Conservation (phyloP, 1,140 invertebrate species). For the Lanistes nyassanus region DNA sequence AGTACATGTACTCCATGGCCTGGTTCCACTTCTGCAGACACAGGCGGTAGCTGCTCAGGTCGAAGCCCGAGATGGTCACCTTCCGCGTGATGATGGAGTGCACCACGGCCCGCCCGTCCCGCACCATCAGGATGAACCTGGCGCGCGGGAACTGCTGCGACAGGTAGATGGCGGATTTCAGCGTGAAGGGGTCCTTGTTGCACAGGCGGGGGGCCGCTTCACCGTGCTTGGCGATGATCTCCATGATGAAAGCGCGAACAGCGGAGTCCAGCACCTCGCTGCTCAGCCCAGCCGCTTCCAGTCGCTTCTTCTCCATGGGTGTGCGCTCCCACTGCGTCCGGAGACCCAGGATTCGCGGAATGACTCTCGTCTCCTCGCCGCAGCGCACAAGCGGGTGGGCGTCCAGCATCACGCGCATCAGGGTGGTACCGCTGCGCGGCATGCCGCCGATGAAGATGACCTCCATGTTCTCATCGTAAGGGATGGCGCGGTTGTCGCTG, state of each 20-base stretch:
- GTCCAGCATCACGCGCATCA: constrained; percentile 98
- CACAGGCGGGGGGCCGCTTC: constrained; percentile 90
- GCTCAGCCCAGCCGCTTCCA: constrained; percentile 94
- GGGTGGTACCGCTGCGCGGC: constrained; percentile 94
- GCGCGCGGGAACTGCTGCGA: constrained; percentile 82
- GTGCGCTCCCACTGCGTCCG: constrained; percentile 60
- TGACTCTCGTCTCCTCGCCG: constrained; percentile 97
- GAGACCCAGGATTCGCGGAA: constrained; percentile 74
- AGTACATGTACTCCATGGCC: constrained; percentile 93
- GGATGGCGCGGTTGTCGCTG: constrained; percentile 47
- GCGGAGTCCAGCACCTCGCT: constrained; percentile 93
- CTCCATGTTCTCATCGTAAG: constrained; percentile 82
- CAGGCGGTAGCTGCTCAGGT: constrained; percentile 90
- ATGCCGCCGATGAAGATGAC: constrained; percentile 98
- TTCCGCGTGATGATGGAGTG: constrained; percentile 98
- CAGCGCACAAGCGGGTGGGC: constrained; percentile 98
- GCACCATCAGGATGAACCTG: constrained; percentile 98
- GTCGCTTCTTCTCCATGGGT: constrained; percentile 71
- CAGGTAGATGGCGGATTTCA: constrained; percentile 79
- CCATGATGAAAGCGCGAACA: constrained; percentile 94
- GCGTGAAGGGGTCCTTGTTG: constrained; percentile 99
- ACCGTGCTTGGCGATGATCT: constrained; percentile 79
- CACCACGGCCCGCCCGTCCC: constrained; percentile 96
- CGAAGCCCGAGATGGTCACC: constrained; percentile 98
- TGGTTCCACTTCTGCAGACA: constrained; percentile 96